Base-by-base conservation (phyloP, 2,888 invertebrate species). In the Drosophila trichaetosa region DNA sequence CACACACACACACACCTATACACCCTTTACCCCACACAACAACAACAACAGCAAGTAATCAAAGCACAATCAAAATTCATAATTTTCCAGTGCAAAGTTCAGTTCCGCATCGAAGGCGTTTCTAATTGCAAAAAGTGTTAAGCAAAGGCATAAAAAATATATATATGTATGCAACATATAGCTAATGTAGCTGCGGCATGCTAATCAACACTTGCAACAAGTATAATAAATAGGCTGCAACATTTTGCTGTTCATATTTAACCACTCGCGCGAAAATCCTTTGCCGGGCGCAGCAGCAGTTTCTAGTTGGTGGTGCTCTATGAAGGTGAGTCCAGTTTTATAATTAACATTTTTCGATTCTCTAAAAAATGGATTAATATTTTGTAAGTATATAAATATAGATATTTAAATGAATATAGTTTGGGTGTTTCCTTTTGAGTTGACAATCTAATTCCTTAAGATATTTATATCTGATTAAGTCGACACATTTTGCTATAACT, bases 271-370 rank as follows among this genome's bases (percentile, higher is more conserved):
- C 73, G 74, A 72, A 63, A 76, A 27, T 56, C 34, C 69, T 67
- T 82, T 79, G 78, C 66, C 69, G 70, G 46, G 21, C 24, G 46
- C 46, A 46, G 24, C 81, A 79, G 70, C 81, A 80, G 72, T 80
- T 80, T 85, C 73, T 81, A 77, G 81, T 86, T 80, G 87, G 69
- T 75, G 84, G 66, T 71, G 67, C 70, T 78, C 78, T 67, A 69
- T 89, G 86, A 86, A 86, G 86, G 89, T 86, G 53, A 86, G 86
- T 89, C n/a, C 18, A 8, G 21, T 5, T 46, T 24, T n/a, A 10
- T 6, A n/a, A 34, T 49, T 24, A 34, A 21, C 16, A 36, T 11
- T 16, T 51, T 33, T 16, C 24, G 42, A 31, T 34, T n/a, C 63
- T 57, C 33, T 16, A n/a, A 24, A 3, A 3, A 2, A n/a, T 16